Conservation (phyloP, 2,888 invertebrate genomes). For the Latheticus oryzae region DNA sequence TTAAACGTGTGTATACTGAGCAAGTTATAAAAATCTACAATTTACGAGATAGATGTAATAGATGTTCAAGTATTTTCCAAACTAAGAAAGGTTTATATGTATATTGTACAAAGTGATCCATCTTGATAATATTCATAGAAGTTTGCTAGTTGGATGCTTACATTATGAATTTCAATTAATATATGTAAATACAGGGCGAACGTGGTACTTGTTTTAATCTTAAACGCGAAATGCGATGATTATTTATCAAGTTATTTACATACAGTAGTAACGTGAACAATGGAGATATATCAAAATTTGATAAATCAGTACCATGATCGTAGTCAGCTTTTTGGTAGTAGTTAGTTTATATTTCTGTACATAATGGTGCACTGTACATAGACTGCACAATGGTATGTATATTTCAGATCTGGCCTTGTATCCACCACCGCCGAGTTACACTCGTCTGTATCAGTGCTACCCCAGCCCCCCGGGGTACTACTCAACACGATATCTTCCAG, state of each 20-base stretch:
- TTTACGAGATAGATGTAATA: conserved; percentile 15
- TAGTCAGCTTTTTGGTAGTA: no score
- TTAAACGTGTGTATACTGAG: no score
- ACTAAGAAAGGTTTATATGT: conserved; percentile 11
- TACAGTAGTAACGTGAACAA: conserved; percentile 27
- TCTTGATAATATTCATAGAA: conserved; percentile 33
- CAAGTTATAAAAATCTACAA: conserved; percentile 8
- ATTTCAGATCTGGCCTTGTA: conserved; percentile 73
- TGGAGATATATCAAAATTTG: no score
- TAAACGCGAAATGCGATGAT: conserved; percentile 28
- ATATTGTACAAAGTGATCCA: conserved; percentile 5
- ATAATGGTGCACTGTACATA: conserved; percentile 45
- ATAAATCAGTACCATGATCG: no score
- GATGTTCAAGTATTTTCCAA: conserved; percentile 15
- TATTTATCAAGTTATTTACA: conserved; percentile 31
- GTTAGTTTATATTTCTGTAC: no score
- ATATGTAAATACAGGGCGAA: conserved; percentile 32
- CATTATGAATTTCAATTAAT: conserved; percentile 33
- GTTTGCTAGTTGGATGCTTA: conserved; percentile 14
- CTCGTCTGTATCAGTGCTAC: conserved; percentile 73
- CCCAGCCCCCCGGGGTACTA: conserved; percentile 62
- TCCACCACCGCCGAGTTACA: conserved; percentile 72
- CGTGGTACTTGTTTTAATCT: conserved; percentile 28
- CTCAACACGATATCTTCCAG: conserved; percentile 61
- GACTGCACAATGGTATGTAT: conserved; percentile 50